Percentiles rank a stretch among this genome's conserved stretches.
Conservation (phyloP, 2,888 invertebrate species). For the Drosophila mettleri region DNA sequence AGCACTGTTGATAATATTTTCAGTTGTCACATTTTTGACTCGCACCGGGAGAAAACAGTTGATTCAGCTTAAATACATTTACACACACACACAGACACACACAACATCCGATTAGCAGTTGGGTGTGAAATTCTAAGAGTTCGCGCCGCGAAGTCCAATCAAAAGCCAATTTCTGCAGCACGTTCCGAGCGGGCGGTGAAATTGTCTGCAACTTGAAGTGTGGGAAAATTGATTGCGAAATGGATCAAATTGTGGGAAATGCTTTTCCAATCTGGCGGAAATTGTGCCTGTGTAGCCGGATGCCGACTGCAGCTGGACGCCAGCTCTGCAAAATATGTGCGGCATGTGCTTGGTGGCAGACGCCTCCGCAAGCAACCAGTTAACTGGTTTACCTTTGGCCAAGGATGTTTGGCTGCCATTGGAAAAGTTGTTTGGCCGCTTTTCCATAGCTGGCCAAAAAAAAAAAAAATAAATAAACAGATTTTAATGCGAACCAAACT, state of each 20-base stretch:
- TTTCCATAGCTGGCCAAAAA: constrained; percentile 61
- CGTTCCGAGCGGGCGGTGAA: constrained; percentile 32
- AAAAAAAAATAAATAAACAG: no score
- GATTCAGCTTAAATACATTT: constrained; percentile 51
- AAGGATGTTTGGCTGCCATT: constrained; percentile 68
- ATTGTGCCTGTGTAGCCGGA: constrained; percentile 30
- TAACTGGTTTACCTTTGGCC: constrained; percentile 80
- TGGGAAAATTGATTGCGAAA: constrained; percentile 46
- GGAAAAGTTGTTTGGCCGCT: constrained; percentile 72
- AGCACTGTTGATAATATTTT: constrained; percentile 7
- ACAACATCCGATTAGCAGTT: constrained; percentile 55
- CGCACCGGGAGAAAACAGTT: constrained; percentile 60
- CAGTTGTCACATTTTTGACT: constrained; percentile 49
- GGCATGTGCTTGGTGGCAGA: constrained; percentile 49
- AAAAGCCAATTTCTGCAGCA: constrained; percentile 59
- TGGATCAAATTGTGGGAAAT: constrained; percentile 52
- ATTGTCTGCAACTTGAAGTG: constrained; percentile 23
- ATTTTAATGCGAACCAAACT: constrained; percentile 50
- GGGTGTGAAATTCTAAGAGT: constrained; percentile 43
- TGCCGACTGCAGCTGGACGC: constrained; percentile 23
- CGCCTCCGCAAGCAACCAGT: constrained; percentile 62
- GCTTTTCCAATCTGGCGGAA: constrained; percentile 38
- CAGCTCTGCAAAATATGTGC: constrained; percentile 24
- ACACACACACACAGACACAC: constrained; percentile 5
- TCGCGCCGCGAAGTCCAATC: constrained; percentile 49